A percentile compares a stretch with the other conserved stretches of the same genome.
Conservation (phyloP, 2,888 invertebrate species). For the Eulithis testata region DNA sequence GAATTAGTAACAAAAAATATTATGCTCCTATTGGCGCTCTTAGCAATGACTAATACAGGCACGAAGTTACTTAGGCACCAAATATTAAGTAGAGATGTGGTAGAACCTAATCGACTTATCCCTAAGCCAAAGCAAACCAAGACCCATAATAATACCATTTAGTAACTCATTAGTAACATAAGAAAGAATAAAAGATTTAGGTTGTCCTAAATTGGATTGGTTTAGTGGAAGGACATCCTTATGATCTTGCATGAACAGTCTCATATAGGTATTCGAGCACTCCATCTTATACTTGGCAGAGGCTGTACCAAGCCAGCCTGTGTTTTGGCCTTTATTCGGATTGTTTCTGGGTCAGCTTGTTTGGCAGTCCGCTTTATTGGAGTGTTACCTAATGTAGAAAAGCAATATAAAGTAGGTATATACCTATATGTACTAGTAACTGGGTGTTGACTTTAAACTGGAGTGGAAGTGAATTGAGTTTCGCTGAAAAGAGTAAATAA, state of each 20-base stretch:
- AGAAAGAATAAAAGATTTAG: no score
- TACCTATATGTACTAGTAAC: constrained; percentile 4
- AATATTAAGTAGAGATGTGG: no score
- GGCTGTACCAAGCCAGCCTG: constrained; percentile 14
- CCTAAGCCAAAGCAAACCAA: background rate
- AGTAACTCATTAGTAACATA: no score
- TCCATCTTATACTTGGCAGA: constrained; percentile 31
- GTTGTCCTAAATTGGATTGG: constrained; percentile 1
- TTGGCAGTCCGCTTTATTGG: constrained; percentile 35
- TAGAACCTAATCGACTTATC: no score
- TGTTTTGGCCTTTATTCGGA: constrained; percentile 32
- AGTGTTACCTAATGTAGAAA: constrained; percentile 27
- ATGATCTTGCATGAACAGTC: constrained; percentile 19
- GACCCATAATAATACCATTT: background rate
- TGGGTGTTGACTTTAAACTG: constrained; percentile 17
- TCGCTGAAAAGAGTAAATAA: background rate
- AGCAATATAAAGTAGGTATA: constrained; percentile 5
- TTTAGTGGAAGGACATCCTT: constrained; percentile 3
- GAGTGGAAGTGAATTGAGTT: constrained; percentile 8
- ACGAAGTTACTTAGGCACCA: no score
- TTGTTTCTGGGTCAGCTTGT: constrained; percentile 35
- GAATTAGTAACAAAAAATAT: no score
- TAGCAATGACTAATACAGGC: no score
- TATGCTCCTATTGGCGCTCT: no score
- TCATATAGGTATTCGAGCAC: constrained; percentile 20